Percentiles rank a stretch among this genome's conserved stretches.
These are phyloP conservation scores for Miniopterus natalensis DNA, from an alignment of 2,113 vertebrate species.

Conservation along the genomic window DNA sequence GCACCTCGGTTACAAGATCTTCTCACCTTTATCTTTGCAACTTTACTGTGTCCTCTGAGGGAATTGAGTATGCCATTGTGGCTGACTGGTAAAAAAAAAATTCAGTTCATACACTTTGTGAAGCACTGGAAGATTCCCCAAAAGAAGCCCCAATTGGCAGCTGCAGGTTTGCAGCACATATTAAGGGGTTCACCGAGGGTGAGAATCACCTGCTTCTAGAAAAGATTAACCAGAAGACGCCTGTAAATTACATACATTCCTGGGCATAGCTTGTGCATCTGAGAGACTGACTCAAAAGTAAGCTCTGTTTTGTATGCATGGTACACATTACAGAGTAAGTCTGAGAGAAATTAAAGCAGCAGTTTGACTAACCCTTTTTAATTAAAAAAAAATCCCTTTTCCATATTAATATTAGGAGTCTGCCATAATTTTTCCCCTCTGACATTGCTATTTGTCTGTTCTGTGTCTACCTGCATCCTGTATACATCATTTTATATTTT, in stretches of 20 bases:
- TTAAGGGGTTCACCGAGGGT: not conserved
- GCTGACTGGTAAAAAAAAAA: not conserved
- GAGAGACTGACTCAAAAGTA: not conserved
- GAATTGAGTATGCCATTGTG: too few species aligned
- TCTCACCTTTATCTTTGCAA: not conserved
- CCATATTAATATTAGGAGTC: not conserved
- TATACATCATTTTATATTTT: not conserved
- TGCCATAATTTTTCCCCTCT: not conserved
- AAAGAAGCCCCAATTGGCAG: not conserved
- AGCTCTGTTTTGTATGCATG: not conserved
- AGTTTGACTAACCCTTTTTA: not conserved
- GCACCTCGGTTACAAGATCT: fast-evolving
- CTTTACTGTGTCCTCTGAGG: not conserved
- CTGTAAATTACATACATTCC: not conserved
- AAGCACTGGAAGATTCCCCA: not conserved
- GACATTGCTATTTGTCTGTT: not conserved
- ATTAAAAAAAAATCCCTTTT: not conserved
- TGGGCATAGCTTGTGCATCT: not conserved
- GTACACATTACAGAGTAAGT: not conserved
- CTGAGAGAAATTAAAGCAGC: not conserved
- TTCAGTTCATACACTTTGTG: not conserved
- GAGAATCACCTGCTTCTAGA: not conserved
- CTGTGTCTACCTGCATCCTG: not conserved
- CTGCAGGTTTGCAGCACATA: not conserved
- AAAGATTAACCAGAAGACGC: not conserved